A percentile compares a stretch with the other conserved stretches of the same genome.
These are phyloP conservation scores for Coleophora deauratella DNA, from an alignment of 2,888 invertebrate genomes.

Conservation along the genomic window DNA sequence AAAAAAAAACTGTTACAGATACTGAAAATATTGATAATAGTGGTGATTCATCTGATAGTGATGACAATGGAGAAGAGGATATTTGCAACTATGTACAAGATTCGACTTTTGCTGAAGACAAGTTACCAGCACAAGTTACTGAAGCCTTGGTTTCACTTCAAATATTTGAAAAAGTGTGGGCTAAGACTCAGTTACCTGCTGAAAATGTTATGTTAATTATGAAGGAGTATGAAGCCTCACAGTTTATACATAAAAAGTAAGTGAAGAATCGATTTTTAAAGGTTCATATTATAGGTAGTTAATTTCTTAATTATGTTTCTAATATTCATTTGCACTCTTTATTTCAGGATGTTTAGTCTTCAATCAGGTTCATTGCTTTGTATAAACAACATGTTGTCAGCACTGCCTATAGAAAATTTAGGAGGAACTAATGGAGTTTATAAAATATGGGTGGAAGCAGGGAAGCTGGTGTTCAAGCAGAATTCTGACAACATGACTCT, in stretches of 20 bases:
- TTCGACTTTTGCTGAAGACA: slow-evolving; percentile 55
- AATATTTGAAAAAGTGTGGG: slow-evolving; percentile 76
- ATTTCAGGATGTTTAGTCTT: slow-evolving; percentile 61
- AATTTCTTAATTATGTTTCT: neutral
- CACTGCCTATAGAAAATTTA: slow-evolving; percentile 75
- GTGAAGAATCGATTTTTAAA: slow-evolving; percentile 14
- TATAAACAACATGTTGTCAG: slow-evolving; percentile 79
- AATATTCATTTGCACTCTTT: neutral
- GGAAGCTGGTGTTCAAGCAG: slow-evolving; percentile 76
- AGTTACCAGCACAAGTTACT: slow-evolving; percentile 71
- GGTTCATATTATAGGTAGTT: neutral
- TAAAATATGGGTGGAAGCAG: slow-evolving; percentile 79
- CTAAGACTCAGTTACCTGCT: slow-evolving; percentile 65
- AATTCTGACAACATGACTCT: slow-evolving; percentile 64
- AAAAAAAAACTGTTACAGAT: slow-evolving; percentile 2
- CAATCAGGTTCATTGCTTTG: slow-evolving; percentile 80
- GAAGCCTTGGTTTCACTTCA: slow-evolving; percentile 75
- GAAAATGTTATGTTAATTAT: slow-evolving; percentile 71
- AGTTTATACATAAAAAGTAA: slow-evolving; percentile 66
- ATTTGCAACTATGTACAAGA: slow-evolving; percentile 52
- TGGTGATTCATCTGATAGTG: slow-evolving; percentile 50
- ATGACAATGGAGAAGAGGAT: slow-evolving; percentile 51
- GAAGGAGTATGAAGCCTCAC: slow-evolving; percentile 63
- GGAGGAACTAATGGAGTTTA: slow-evolving; percentile 77
- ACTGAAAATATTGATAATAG: slow-evolving; percentile 36